Percentiles rank a stretch among this genome's conserved stretches.
Conservation (phyloP, 23 tunicate species). For the Styela clava region DNA sequence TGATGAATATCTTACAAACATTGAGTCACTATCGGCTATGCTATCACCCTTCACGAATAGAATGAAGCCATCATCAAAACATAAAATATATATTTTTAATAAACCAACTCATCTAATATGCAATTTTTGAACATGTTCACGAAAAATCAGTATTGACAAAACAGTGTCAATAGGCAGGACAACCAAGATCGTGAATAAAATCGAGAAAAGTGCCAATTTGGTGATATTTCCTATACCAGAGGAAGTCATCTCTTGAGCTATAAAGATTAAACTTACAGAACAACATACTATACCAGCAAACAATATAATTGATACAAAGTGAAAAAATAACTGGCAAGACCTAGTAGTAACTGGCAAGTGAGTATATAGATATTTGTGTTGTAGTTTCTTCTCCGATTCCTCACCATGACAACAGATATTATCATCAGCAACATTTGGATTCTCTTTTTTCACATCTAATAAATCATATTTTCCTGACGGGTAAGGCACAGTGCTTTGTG, state of each 20-base stretch:
- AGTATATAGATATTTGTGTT: neutral
- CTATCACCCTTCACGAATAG: too few relatives aligned
- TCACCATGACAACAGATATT: neutral
- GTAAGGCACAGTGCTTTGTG: neutral
- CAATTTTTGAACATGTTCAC: constrained; percentile 10
- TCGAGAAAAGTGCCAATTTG: constrained; percentile 6
- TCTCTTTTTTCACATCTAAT: neutral
- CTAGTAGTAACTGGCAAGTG: neutral
- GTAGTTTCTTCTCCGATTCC: neutral
- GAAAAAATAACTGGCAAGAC: neutral
- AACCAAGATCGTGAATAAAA: constrained; percentile 7
- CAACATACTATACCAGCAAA: constrained; percentile 7
- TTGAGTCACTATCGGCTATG: too few relatives aligned
- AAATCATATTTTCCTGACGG: neutral
- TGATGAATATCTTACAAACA: too few relatives aligned
- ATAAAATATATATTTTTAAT: too few relatives aligned
- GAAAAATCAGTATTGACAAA: constrained; percentile 28
- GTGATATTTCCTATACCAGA: constrained; percentile 16
- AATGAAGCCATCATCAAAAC: too few relatives aligned
- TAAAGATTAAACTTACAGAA: constrained; percentile 16
- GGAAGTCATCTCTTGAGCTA: constrained; percentile 28
- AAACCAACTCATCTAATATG: neutral
- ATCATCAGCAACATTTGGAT: neutral
- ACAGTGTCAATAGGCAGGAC: constrained; percentile 40
- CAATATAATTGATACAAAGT: neutral